A percentile compares a stretch with the other conserved stretches of the same genome.
Conservation (phyloP, 2,797 vertebrate genomes). For the Onychomys arenicola region DNA sequence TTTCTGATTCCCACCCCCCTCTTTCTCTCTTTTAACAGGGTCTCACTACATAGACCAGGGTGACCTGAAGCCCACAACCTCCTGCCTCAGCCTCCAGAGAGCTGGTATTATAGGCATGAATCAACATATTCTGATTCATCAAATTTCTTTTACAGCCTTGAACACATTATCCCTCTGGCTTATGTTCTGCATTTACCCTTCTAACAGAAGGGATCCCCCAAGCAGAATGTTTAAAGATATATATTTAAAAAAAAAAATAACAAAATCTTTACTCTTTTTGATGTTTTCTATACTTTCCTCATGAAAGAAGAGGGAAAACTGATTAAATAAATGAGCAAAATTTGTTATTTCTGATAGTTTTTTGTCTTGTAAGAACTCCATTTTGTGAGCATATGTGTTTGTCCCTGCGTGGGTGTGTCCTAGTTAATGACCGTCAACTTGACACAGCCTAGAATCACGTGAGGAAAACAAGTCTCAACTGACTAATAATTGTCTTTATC, state of each 20-base stretch:
- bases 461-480: not conserved
- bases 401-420: not conserved
- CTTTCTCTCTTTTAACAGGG: not conserved
- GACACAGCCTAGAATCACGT: not conserved
- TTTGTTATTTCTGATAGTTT: not conserved
- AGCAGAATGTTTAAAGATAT: not conserved
- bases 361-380: not conserved
- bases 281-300: not conserved
- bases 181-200: not conserved
- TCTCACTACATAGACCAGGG: not conserved
- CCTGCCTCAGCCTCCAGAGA: not conserved
- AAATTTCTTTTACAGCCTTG: not conserved
- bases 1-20: not conserved
- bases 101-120: not conserved
- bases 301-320: not conserved
- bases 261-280: not conserved
- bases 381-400: not conserved
- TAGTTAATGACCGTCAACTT: not conserved
- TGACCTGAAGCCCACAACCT: not conserved
- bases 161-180: not conserved
- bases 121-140: fast-evolving
- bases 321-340: not conserved
- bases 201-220: not conserved
- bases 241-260: not conserved
- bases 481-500: not conserved